Evolutionary conservation across 2,113 vertebrate genomes (phyloP), one percentile per base, ranked within the genome.

Genomic region (Lophius piscatorius): DNA sequence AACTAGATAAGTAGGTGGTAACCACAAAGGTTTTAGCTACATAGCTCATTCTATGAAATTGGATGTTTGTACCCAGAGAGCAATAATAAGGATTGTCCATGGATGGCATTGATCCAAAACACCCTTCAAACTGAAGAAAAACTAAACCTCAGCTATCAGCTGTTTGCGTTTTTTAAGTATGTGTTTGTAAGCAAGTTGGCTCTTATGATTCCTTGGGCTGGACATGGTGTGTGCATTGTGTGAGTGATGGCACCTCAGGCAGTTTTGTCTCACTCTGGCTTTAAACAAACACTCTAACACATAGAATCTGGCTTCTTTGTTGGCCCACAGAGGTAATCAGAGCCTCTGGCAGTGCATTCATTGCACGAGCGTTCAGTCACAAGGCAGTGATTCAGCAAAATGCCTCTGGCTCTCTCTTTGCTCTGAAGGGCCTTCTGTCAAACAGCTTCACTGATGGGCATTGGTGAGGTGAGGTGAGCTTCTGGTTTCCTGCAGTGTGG

Each of bases 321-420:
- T 54, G 50, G 74, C 40, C 75, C 57, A 59, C 72, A 38, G 75
- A 73, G 68, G 74, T 76, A 81, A 87, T 77, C 63, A 47, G 63
- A 77, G 62, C 74, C 82, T 61, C 63, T 57, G 74, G 83, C 59
- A 11, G 48, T 76, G 76, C 76, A 76, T 63, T 71, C 70, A 54
- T 52, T 78, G 80, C 76, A 55, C 60, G 70, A 52, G 76, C 47
- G 58, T 84, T 76, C 76, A 63, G 71, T 86, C 70, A 56, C 77
- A 72, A 64, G 44, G 81, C 88, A 85, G 87, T 91, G 91, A 91
- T 90, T 89, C 90, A 92, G 90, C 90, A 88, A 69, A 88, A 87
- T 82, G 81, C 69, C 80, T 81, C 74, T 42, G 73, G 85, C 81
- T 55, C 49, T 33, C 62, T 81, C 66, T 6, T 9, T 11, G 63